Percentiles rank a stretch among this genome's conserved stretches.
These are phyloP conservation scores for Caenorhabditis parvicauda DNA, from an alignment of 2,888 invertebrate species.

Conservation along the genomic window DNA sequence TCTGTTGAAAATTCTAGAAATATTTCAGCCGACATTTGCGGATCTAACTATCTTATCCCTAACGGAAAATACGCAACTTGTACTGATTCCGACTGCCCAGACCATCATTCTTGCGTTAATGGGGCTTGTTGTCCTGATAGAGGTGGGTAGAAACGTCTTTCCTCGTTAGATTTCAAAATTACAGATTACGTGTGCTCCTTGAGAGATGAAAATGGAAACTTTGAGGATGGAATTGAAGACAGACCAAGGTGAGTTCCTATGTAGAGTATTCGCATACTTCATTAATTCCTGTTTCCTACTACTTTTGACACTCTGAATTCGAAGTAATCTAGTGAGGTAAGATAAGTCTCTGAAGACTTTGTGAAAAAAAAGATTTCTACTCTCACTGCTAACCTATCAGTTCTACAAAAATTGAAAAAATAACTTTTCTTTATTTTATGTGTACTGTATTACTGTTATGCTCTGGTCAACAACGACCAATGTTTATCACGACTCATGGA, in stretches of 20 bases:
- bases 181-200: constrained; percentile 58
- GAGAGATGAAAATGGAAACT: constrained; percentile 54
- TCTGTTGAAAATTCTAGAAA: background rate
- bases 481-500: too few relatives aligned
- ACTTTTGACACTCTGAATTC: too few relatives aligned
- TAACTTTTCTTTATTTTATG: too few relatives aligned
- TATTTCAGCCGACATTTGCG: constrained; percentile 50
- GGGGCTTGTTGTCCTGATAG: constrained; percentile 56
- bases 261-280: background rate
- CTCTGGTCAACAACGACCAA: too few relatives aligned
- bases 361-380: too few relatives aligned
- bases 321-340: too few relatives aligned
- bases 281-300: background rate
- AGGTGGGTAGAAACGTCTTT: constrained; percentile 30
- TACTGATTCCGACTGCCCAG: constrained; percentile 41
- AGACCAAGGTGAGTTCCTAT: constrained; percentile 42
- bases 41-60: constrained; percentile 53
- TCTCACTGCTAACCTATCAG: too few relatives aligned
- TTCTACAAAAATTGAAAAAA: too few relatives aligned
- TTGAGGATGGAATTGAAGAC: constrained; percentile 57
- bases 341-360: too few relatives aligned
- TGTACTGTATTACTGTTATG: too few relatives aligned
- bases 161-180: too few relatives aligned
- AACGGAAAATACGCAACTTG: constrained; percentile 53
- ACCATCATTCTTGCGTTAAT: constrained; percentile 46